Evolutionary conservation across 2,888 invertebrate species (phyloP), one percentile per base, ranked within the genome.

Genomic region (Pandemis heparana): DNA sequence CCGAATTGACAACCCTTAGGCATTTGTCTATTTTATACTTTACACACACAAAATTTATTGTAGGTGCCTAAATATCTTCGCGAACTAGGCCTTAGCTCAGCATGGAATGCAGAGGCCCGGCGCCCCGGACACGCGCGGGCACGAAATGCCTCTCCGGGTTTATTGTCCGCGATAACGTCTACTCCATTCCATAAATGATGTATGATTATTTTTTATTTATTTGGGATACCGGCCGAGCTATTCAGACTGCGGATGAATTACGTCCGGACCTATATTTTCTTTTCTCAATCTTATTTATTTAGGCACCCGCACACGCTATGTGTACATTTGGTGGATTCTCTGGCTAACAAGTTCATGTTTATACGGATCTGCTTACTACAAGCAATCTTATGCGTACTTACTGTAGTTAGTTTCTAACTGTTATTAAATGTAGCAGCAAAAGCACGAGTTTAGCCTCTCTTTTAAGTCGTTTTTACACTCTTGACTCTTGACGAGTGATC

Each of bases 201-300:
- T 69, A 74, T 60, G 63, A 60, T 69, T 68, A 48, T 41, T 68
- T 69, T 74, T 60, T 74, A 74, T 69, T 69, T 64, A 64, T 69
- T 63, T 32, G 69, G 73, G 64, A 53, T 62, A 41, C 60, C 60
- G 38, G 63, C 53, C 53, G 39, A 41, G 16, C 41, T 64, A 62
- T 69, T 69, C 69, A 59, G 60, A 39, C 59, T 16, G 56, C 59
- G 51, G 51, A 74, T 74, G 69, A 65, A 60, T 65, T 53, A 69
- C 59, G 60, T 7, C 23, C 65, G 32, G 39, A 65, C 51, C 41
- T 60, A 51, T 73, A 73, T 63, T 63, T 63, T 59, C 56, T 51
- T 62, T 18, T 51, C 38, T 64, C 51, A 69, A 64, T 64, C 53
- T 67, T 69, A 69, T 73, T 73, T 73, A 64, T 51, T 73, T 51